Base-by-base conservation (phyloP, 2,888 invertebrate genomes). In the Troides oblongomaculatus region DNA sequence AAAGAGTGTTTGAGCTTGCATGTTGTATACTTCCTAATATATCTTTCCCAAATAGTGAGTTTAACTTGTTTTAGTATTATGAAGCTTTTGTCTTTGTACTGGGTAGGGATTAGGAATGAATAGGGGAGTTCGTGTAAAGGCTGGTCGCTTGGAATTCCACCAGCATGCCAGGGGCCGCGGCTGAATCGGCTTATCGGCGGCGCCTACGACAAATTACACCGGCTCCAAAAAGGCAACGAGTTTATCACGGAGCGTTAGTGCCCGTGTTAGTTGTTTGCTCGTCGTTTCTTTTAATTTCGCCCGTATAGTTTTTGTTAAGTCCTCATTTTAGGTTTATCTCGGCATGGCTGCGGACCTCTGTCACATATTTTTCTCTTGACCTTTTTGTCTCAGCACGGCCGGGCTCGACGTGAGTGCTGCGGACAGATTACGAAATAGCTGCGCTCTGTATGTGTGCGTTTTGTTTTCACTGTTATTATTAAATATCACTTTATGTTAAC, bases 171-270 rank as follows among this genome's bases (percentile, higher is more conserved):
- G 74, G 78, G 81, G 80, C 80, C 76, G 76, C 82, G 80, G 80
- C 82, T 79, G 81, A 84, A 82, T 84, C 81, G 83, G 82, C 85
- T 89, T 92, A 92, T 91, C 91, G 87, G 81, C 83, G 91, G 92
- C 92, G 91, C 92, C 92, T 91, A 83, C 88, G 90, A 92, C 92
- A 91, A 91, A 92, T 91, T 91, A 91, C 87, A 85, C 84, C 87
- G 88, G 85, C 80, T 77, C 89, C 86, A 86, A 88, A 89, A 89
- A 88, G 84, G 81, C 84, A 81, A 84, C 83, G 79, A 81, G 82
- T 84, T 90, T 92, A 91, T 91, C 91, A 85, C 80, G 84, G 81
- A 84, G 85, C 84, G 85, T 89, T 89, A 87, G 87, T 81, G 82
- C 72, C 82, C 84, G 85, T 87, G 87, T 87, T 88, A 86, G 88